Evolutionary conservation across 2,888 invertebrate species (phyloP).

Genomic region (Drosophila neonasuta): DNA sequence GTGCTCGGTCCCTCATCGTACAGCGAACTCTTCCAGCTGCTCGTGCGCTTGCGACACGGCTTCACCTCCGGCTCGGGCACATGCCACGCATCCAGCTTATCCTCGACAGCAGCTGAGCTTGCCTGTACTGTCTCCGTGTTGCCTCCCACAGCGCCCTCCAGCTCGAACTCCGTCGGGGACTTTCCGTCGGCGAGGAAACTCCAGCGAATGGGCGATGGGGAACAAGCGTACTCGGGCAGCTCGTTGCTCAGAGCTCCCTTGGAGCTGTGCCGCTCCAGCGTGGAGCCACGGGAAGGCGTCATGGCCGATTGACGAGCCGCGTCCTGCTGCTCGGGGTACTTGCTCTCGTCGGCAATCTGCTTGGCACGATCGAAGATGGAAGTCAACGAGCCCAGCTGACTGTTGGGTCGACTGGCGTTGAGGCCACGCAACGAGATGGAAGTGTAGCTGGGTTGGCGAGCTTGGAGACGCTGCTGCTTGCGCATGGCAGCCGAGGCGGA

Average conservation of each 20-base stretch:
- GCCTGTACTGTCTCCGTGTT: constrained; percentile 1
- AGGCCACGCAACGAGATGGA: constrained; percentile 81
- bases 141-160: constrained; percentile 67
- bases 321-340: constrained; percentile 28
- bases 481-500: constrained; percentile 80
- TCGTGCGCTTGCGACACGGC: constrained; percentile 65
- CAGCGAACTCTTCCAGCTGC: constrained; percentile 54
- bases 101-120: constrained; percentile 14
- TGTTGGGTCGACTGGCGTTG: constrained; percentile 80
- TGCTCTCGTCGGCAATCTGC: constrained; percentile 59
- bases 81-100: constrained; percentile 70
- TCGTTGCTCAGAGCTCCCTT: constrained; percentile 80
- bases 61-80: constrained; percentile 60
- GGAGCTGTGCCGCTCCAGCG: constrained; percentile 80
- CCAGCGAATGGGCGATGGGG: constrained; percentile 82
- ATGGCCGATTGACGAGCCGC: constrained; percentile 18
- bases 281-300: constrained; percentile 68
- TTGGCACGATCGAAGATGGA: constrained; percentile 81
- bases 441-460: constrained; percentile 80
- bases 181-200: constrained; percentile 81
- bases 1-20: constrained; percentile 74
- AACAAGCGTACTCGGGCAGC: constrained; percentile 82
- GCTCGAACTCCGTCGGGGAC: constrained; percentile 74
- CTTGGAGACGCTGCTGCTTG: constrained; percentile 77
- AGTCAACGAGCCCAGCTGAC: constrained; percentile 80